These are phyloP conservation scores for Orthosia gracilis DNA, from an alignment of 2,888 invertebrate genomes.

Conservation along the genomic window DNA sequence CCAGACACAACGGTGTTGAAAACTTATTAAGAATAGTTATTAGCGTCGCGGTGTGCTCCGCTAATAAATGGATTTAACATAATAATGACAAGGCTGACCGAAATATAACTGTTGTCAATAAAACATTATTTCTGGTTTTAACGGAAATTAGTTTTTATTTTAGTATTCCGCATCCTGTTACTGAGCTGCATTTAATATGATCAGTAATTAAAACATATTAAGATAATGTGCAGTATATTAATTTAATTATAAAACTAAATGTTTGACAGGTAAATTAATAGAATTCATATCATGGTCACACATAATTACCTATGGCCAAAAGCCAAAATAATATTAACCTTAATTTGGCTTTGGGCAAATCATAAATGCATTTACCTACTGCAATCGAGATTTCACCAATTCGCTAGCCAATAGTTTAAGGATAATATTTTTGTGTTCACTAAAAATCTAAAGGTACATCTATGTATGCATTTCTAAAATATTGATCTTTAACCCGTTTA, in stretches of 20 bases:
- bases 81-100: slow-evolving; percentile 58
- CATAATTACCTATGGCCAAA: not conserved
- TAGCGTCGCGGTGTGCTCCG: slow-evolving; percentile 34
- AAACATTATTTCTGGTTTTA: slow-evolving; percentile 64
- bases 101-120: slow-evolving; percentile 52
- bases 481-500: no score
- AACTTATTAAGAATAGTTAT: slow-evolving; percentile 49
- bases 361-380: not conserved
- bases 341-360: not conserved
- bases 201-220: slow-evolving; percentile 45
- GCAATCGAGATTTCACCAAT: slow-evolving; percentile 2
- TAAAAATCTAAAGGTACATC: no score
- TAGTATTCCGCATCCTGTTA: slow-evolving; percentile 61
- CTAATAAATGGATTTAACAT: slow-evolving; percentile 47
- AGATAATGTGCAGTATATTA: slow-evolving; percentile 8
- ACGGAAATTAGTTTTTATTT: slow-evolving; percentile 65
- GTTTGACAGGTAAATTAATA: slow-evolving; percentile 26
- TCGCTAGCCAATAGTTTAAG: not conserved
- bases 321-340: no score
- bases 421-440: no score
- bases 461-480: no score
- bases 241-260: slow-evolving; percentile 21
- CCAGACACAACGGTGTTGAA: slow-evolving; percentile 40
- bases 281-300: not conserved
- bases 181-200: slow-evolving; percentile 48